Evolutionary conservation across 2,888 invertebrate species (phyloP), one percentile per base, ranked within the genome.

Genomic region (Prosopocoilus inquinatus): DNA sequence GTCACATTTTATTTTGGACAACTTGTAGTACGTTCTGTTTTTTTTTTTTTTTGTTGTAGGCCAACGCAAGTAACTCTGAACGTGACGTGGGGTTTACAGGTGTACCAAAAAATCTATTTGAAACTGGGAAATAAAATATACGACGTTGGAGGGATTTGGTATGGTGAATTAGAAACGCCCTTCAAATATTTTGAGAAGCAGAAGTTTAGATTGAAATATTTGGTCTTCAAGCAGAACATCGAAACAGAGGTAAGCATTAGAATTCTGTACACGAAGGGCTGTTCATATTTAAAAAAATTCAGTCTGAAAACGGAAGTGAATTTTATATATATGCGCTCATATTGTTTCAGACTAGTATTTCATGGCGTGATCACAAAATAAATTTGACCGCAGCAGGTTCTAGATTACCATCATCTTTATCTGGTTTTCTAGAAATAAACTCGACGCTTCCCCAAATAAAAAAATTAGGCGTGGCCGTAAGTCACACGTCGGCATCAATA

Each of bases 151-250:
- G 65, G 63, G n/a, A 53, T 64, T 32, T 67, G 64, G 62, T 67
- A 62, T 53, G 65, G 64, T 13, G 60, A 64, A 55, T 39, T 67
- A 35, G 63, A 66, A 54, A 67, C 67, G 7, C 67, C 67, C 2
- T 66, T 67, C 36, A 47, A 43, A 2, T 66, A 65, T 53, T 56
- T 67, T 32, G 65, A 67, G 41, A 60, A 62, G 28, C 67, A 67
- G 47, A 56, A 65, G 45, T 62, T 66, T 43, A 45, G 54, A 32
- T 20, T 66, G 12, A 64, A 64, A 46, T 67, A 66, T 35, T 59
- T 59, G 8, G 45, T 64, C 13, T 41, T 64, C 7, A 50, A 59
- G 12, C 47, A 62, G 12, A 64, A 58, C 38, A 60, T 64, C 15
- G 64, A 66, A 57, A 58, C 66, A 12, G 60, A 66, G 61, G 67